Conservation (phyloP, 1,140 invertebrate genomes). For the Drosophila kikkawai region DNA sequence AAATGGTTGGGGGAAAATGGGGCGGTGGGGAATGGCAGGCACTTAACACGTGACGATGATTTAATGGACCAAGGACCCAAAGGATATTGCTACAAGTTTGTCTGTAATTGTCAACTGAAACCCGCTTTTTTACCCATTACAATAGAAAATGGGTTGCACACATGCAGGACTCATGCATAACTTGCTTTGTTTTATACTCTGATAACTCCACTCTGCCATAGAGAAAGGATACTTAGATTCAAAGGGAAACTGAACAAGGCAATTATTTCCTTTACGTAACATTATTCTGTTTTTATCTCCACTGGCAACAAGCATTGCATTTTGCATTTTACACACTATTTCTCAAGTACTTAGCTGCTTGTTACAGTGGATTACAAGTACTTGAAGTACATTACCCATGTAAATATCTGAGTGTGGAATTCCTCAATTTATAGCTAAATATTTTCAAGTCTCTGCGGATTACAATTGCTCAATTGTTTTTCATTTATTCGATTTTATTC, state of each 20-base stretch:
- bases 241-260: constrained; percentile 24
- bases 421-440: neutral
- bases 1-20: neutral
- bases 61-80: constrained; percentile 28
- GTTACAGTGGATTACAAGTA: constrained; percentile 20
- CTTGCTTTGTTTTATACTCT: constrained; percentile 20
- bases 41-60: constrained; percentile 68
- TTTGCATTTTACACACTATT: constrained; percentile 7
- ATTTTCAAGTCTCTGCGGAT: neutral
- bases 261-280: constrained; percentile 68
- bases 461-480: constrained; percentile 5
- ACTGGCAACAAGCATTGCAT: constrained; percentile 4
- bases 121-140: constrained; percentile 30
- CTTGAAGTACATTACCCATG: neutral
- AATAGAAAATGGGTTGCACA: constrained; percentile 44
- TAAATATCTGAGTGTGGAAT: neutral
- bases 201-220: constrained; percentile 14
- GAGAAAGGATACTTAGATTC: constrained; percentile 2
- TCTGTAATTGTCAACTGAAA: constrained; percentile 49
- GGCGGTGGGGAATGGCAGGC: constrained; percentile 53
- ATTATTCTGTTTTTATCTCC: constrained; percentile 31
- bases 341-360: constrained; percentile 12
- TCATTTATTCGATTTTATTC: constrained; percentile 32
- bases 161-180: constrained; percentile 26
- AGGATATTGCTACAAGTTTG: constrained; percentile 60